Conservation (phyloP, 37 sponge, comb jelly and placozoan species). For the Ephydatia muelleri region DNA sequence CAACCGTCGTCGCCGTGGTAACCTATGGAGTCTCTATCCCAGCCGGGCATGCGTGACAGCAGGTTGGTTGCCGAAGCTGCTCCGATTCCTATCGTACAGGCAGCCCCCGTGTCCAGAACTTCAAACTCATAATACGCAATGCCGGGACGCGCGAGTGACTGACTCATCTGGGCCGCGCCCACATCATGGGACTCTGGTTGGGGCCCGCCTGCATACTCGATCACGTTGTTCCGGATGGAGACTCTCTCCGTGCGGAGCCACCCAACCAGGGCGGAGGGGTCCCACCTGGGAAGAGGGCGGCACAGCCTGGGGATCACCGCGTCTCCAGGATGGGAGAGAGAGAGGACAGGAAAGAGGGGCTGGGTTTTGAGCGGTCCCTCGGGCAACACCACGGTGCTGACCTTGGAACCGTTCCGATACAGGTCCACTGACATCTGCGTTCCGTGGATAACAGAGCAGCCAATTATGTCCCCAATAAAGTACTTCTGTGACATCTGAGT, state of each 20-base stretch:
- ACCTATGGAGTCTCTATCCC: conserved; percentile 44
- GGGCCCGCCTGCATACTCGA: conserved; percentile 26
- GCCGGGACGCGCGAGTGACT: conserved; percentile 4
- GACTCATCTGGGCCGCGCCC: conserved; percentile 50
- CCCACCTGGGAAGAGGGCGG: conserved; percentile 15
- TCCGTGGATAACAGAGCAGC: conserved; percentile 23
- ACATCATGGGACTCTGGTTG: not conserved
- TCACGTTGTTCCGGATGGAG: conserved; percentile 10
- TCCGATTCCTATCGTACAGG: conserved; percentile 40
- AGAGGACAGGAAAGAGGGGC: conserved; percentile 38
- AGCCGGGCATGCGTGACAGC: conserved; percentile 36
- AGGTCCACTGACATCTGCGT: conserved; percentile 15
- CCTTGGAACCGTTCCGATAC: conserved; percentile 37
- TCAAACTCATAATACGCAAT: conserved; percentile 57
- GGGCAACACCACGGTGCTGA: not conserved
- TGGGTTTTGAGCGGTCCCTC: not conserved
- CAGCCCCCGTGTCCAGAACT: conserved; percentile 29
- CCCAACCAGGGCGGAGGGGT: conserved; percentile 24
- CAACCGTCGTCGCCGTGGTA: conserved; percentile 68
- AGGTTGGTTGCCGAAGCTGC: conserved; percentile 44
- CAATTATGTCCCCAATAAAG: conserved; percentile 53
- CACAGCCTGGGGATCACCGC: conserved; percentile 23
- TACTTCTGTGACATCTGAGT: conserved; percentile 11
- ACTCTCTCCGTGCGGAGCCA: conserved; percentile 66
- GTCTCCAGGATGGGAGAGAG: conserved; percentile 36